Base-by-base conservation (phyloP, 1,140 invertebrate species). In the Battus philenor region DNA sequence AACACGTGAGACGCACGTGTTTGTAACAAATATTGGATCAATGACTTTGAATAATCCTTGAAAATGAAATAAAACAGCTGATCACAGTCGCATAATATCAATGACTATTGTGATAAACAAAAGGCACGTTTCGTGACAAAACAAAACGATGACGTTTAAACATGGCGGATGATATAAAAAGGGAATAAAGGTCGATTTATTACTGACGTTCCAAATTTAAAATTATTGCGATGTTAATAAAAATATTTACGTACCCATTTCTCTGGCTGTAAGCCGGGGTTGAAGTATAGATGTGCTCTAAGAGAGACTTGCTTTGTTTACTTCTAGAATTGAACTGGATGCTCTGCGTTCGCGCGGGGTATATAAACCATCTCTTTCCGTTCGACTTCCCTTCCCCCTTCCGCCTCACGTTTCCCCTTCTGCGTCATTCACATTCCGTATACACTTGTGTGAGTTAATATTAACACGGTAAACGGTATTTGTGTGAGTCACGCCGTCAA, bases 211-310 rank as follows among this genome's bases (percentile, higher is more conserved):
- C n/a, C n/a, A n/a, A n/a, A n/a, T n/a, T n/a, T n/a, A n/a, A n/a
- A n/a, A n/a, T n/a, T n/a, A n/a, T n/a, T n/a, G n/a, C n/a, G n/a
- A n/a, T n/a, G n/a, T n/a, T n/a, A n/a, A n/a, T n/a, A n/a, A n/a
- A 20, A 52, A 62, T 49, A 32, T 56, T 5, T 51, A 81, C 80
- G 44, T 76, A 84, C 80, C 80, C 80, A 84, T 84, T 47, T 9
- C 44, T 56, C 43, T 55, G 62, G 59, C 68, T 59, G 50, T 41
- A 38, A 58, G 68, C 63, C 68, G 63, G 47, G 17, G 27, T 17
- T 34, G 26, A 46, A 39, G 13, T 24, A 45, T 16, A 31, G 18
- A 44, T 54, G 59, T 57, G 34, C 52, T 65, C 55, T 66, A 33
- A 17, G 46, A 44, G 46, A 51, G 55, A 59, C 44, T 59, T 54